Percentiles rank a stretch among this genome's conserved stretches.
Conservation (phyloP, 2,888 invertebrate species). For the Apeira syringaria region DNA sequence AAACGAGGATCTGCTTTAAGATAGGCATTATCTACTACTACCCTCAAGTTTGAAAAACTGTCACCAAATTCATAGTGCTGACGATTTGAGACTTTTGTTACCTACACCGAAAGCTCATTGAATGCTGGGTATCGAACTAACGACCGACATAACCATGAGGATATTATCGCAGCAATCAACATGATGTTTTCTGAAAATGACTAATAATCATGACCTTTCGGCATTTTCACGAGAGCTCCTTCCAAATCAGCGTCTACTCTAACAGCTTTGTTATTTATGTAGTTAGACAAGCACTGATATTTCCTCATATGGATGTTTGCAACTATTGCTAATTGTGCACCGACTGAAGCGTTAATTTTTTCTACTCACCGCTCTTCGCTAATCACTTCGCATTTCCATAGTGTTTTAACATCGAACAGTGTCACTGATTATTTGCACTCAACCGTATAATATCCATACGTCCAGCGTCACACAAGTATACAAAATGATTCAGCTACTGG, state of each 20-base stretch:
- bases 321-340: slow-evolving; percentile 52
- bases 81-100: too few relatives aligned
- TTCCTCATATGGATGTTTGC: slow-evolving; percentile 48
- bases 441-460: too few relatives aligned
- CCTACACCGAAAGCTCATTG: too few relatives aligned
- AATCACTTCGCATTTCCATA: slow-evolving; percentile 58
- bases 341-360: slow-evolving; percentile 59
- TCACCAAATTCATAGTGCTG: too few relatives aligned
- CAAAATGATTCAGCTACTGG: too few relatives aligned
- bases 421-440: slow-evolving; percentile 2
- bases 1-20: too few relatives aligned
- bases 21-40: too few relatives aligned
- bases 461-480: too few relatives aligned
- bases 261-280: slow-evolving; percentile 16
- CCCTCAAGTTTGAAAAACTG: too few relatives aligned
- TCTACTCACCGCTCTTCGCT: slow-evolving; percentile 51
- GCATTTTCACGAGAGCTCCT: slow-evolving; percentile 6
- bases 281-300: slow-evolving; percentile 43
- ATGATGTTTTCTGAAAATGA: background rate
- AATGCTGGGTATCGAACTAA: too few relatives aligned
- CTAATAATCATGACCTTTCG: slow-evolving; percentile 8
- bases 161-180: too few relatives aligned
- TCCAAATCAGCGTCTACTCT: slow-evolving; percentile 7
- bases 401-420: slow-evolving; percentile 34
- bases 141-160: too few relatives aligned